Percentiles rank a stretch among this genome's conserved stretches.
Evolutionary conservation across 1,140 invertebrate species (phyloP).

Genomic region (Wasmannia auropunctata): DNA sequence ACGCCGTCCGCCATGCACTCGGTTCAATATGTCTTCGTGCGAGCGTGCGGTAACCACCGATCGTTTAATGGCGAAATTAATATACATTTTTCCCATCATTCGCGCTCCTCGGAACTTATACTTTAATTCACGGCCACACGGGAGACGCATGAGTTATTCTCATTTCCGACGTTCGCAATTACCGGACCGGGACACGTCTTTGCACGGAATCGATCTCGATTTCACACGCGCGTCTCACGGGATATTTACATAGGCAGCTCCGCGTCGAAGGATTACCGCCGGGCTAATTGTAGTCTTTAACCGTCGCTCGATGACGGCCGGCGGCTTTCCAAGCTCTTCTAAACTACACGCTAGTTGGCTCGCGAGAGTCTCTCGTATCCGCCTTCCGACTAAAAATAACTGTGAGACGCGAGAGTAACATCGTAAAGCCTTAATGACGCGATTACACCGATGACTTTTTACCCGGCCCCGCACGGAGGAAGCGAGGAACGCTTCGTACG

Average conservation of each 20-base stretch:
- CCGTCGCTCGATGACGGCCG: constrained; percentile 19
- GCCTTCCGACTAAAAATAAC: constrained; percentile 16
- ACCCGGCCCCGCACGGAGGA: background rate
- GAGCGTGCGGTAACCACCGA: background rate
- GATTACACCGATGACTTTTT: constrained; percentile 55
- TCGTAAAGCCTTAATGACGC: constrained; percentile 44
- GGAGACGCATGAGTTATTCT: background rate
- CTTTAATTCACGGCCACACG: background rate
- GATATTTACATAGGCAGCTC: constrained; percentile 11
- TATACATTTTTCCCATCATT: background rate
- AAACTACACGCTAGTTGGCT: background rate
- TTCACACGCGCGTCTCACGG: constrained; percentile 6
- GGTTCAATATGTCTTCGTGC: background rate
- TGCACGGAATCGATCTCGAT: constrained; percentile 16
- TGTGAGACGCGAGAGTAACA: background rate
- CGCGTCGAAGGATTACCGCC: background rate
- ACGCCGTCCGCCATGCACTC: background rate
- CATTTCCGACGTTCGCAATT: background rate
- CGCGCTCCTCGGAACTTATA: background rate
- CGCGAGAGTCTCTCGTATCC: background rate
- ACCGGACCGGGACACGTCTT: background rate
- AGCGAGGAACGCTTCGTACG: background rate
- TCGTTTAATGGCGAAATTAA: constrained; percentile 23
- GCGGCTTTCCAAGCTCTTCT: background rate
- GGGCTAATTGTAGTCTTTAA: constrained; percentile 44